phyloP scores from a whole-genome alignment of 2,113 vertebrate genomes.

The Aphyosemion australe region DNA sequence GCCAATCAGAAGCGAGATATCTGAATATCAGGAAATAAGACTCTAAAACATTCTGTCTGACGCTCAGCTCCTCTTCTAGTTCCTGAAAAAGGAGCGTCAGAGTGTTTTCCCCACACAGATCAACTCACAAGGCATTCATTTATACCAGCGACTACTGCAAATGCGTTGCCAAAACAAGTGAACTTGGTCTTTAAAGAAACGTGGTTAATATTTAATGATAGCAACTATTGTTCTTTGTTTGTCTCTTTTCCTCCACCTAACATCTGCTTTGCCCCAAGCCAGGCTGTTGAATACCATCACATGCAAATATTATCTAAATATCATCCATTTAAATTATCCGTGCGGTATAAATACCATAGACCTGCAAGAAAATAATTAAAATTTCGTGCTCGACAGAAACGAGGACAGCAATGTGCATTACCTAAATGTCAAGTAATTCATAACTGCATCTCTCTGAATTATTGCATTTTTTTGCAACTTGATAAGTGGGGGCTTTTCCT shows the following conservation, averaged over 20 bases:
- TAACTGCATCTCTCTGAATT: neutral
- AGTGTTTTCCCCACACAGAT: too few relatives aligned
- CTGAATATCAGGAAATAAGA: too few relatives aligned
- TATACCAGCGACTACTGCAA: too few relatives aligned
- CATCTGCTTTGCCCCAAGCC: conserved; percentile 19
- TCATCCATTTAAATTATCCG: conserved; percentile 2
- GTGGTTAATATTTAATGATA: neutral
- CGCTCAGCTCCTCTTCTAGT: too few relatives aligned
- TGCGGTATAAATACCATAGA: conserved; percentile 3
- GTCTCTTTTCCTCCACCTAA: neutral
- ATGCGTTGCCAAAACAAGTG: too few relatives aligned
- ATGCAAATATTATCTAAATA: conserved; percentile 29
- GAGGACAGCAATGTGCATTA: neutral
- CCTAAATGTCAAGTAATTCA: conserved; percentile 4
- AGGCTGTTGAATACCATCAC: conserved; percentile 6
- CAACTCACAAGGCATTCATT: too few relatives aligned
- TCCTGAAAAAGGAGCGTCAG: too few relatives aligned
- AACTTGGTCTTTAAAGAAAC: neutral
- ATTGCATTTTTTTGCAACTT: neutral
- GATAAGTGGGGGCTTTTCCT: neutral
- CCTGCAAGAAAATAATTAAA: conserved; percentile 34
- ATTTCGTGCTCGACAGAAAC: neutral
- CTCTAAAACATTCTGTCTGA: too few relatives aligned
- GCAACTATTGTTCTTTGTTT: neutral
- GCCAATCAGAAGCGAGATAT: too few relatives aligned